Base-by-base conservation (phyloP, 2,888 invertebrate genomes). In the Catocala sponsa region DNA sequence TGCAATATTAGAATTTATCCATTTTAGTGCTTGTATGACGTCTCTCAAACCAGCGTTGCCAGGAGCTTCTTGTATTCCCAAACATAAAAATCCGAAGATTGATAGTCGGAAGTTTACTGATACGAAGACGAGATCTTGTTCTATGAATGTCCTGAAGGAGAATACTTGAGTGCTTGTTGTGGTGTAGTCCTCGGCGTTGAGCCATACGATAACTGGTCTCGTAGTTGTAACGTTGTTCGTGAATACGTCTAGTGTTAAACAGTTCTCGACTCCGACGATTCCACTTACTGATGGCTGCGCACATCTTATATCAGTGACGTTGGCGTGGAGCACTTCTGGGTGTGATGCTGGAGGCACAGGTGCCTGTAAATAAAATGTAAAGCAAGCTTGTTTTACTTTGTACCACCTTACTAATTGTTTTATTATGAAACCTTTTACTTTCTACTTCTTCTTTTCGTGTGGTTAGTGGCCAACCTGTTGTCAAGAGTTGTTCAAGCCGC, bases 31-130 rank as follows among this genome's bases (percentile, higher is more conserved):
- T 90, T 97, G 95, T 66, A 97, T 95, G 68, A 98, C 97, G 85
- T 99, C 98, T 84, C 97, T 96, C 32, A 99, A 87, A 0, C 98
- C 98, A 70, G 97, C 96, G 84, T 99, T 99, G 0, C 98, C 98
- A 0, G 97, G 96, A 0, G 96, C 96, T 73, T 95, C 95, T 6
- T 86, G 70, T 0, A 92, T 94, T n/a, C 95, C 95, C 55, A 96
- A 84, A 63, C 95, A 95, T 32, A 97, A 94, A 87, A 97, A 97
- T 33, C 97, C 97, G 74, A 97, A 97, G 35, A 97, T 95, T 48
- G 97, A 97, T n/a, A 96, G 91, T 48, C 97, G 92, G 82, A 97
- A 97, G 81, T 96, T 97, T 53, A 97, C 90, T 5, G 96, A 95
- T 1, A 94, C 89, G 0, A 97, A 95, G 0, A 97, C 96, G 6